Percentiles rank a stretch among this genome's conserved stretches.
Evolutionary conservation across 37 sponge, comb jelly and placozoan species (phyloP).

Genomic region (Axinella damicornis): DNA sequence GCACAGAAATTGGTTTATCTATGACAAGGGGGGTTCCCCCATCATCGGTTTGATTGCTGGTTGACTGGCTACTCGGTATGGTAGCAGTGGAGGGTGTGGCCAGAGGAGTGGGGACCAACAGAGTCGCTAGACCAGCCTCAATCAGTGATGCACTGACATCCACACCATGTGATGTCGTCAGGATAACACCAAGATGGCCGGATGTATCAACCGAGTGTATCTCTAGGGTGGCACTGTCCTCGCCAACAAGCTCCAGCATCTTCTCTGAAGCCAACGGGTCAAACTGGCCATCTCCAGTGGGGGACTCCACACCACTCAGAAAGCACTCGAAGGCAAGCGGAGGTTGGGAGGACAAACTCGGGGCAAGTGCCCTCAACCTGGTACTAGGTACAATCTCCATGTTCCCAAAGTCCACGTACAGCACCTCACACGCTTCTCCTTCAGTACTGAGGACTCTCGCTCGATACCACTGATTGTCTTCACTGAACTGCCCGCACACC

Average conservation of each 20-base stretch:
- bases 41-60: too few species aligned
- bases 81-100: too few species aligned
- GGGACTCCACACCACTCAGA: slow-evolving; percentile 48
- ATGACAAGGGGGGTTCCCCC: too few species aligned
- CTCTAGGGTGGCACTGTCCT: slow-evolving; percentile 17
- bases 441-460: slow-evolving; percentile 12
- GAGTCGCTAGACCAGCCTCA: slow-evolving; percentile 27
- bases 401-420: slow-evolving; percentile 87
- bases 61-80: too few species aligned
- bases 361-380: slow-evolving; percentile 5
- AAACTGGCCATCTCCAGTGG: slow-evolving; percentile 1
- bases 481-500: slow-evolving; percentile 53
- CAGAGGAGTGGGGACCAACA: neutral
- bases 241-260: slow-evolving; percentile 29
- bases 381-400: slow-evolving; percentile 37
- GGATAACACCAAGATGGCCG: slow-evolving; percentile 31
- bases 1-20: neutral
- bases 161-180: slow-evolving; percentile 36
- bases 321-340: slow-evolving; percentile 64
- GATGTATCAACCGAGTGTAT: neutral
- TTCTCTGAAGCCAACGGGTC: slow-evolving; percentile 11
- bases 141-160: slow-evolving; percentile 19
- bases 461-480: slow-evolving; percentile 70
- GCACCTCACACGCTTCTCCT: slow-evolving; percentile 30
- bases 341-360: slow-evolving; percentile 15